Percentiles rank a stretch among this genome's conserved stretches.
Evolutionary conservation across 2,797 vertebrate genomes (phyloP).

Genomic region (Salmo trutta): DNA sequence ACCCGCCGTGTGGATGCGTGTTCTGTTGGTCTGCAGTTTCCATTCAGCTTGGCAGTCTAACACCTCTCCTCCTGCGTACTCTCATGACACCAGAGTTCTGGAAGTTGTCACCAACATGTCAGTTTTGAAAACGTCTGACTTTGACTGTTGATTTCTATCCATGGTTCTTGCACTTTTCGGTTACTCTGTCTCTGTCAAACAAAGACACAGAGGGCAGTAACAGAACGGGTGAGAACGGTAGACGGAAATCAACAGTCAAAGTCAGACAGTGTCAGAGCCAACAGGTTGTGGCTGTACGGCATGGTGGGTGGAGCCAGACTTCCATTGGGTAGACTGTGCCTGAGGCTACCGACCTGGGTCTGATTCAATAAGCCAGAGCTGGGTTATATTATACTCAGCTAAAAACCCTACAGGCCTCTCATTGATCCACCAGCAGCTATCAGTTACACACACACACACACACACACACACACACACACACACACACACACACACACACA

Average conservation of each 20-base stretch:
- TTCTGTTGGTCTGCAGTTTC: not conserved
- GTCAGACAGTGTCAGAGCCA: not conserved
- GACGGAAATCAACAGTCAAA: not conserved
- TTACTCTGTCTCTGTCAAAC: not conserved
- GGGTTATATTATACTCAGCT: not conserved
- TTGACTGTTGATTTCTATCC: slow-evolving; percentile 7
- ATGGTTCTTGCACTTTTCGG: not conserved
- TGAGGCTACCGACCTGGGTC: not conserved
- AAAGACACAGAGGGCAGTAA: not conserved
- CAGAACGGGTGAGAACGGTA: not conserved
- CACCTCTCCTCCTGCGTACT: not conserved
- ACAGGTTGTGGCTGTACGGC: not conserved
- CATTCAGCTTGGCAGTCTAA: not conserved
- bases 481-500: not conserved
- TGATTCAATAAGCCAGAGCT: not conserved
- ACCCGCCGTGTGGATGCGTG: not conserved
- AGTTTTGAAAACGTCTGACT: too few species aligned
- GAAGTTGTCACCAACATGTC: not conserved
- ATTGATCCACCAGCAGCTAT: not conserved
- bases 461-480: not conserved
- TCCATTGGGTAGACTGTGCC: not conserved
- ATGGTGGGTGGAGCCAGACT: not conserved
- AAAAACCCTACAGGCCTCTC: not conserved
- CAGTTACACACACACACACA: too few species aligned
- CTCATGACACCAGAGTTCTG: slow-evolving; percentile 2